Base-by-base conservation (phyloP, 2,113 vertebrate species). In the Nasalis larvatus region DNA sequence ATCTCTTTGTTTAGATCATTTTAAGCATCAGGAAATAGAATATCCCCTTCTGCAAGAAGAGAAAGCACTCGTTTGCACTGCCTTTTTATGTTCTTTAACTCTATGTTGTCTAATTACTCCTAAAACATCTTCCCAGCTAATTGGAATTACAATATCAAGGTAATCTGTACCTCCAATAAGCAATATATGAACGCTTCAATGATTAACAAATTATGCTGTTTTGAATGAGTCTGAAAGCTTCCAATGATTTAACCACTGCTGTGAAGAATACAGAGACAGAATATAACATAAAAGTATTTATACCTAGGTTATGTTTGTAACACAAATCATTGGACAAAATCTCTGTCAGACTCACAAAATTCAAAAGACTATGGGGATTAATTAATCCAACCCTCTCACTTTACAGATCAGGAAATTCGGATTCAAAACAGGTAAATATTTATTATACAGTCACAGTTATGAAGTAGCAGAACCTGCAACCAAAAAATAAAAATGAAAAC, bases 351-450 rank as follows among this genome's bases (percentile, higher is more conserved):
- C 40, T 66, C 49, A 94, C 37, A 84, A 18, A 87, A 93, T 94
- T 97, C 73, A 88, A 94, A 95, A 97, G 40, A 92, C 93, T 77
- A 77, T 0, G 4, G 81, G 56, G 84, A 96, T 92, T 78, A 92
- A 95, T 96, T 90, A 94, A 90, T 68, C 56, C 88, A 94, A 73
- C 13, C n/a, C 49, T 92, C 63, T 93, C n/a, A 68, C 40, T 97
- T 97, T 82, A 90, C 27, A 94, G n/a, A 42, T 84, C 94, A 91
- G 86, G 95, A 95, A 93, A 96, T 8, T 90, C 42, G 83, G 76
- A 92, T 69, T 94, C 71, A 88, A 84, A 95, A 74, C 6, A 52
- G 45, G 68, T 42, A 27, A 81, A 42, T 74, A 45, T 82, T 93
- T 85, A 82, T 16, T 52, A 37, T 88, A 63, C 8, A 92, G 21